A percentile compares a stretch with the other conserved stretches of the same genome.
These are phyloP conservation scores for Sminthopsis crassicaudata DNA, from an alignment of 2,113 vertebrate genomes.

Conservation along the genomic window DNA sequence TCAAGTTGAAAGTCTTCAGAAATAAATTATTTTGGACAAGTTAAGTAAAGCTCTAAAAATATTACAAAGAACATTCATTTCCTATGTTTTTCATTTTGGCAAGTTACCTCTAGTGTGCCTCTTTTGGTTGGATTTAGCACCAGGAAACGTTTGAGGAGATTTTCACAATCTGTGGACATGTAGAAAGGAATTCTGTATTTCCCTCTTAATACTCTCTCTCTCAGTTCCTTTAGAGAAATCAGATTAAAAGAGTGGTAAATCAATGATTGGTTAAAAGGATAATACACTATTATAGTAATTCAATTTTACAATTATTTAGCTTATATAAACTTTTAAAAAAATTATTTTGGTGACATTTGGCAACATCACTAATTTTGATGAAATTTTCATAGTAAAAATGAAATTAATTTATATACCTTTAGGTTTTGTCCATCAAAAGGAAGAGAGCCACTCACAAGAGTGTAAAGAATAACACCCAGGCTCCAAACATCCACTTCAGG, in stretches of 20 bases:
- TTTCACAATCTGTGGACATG: slow-evolving; percentile 99
- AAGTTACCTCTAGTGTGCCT: slow-evolving; percentile 97
- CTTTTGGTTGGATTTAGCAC: slow-evolving; percentile 98
- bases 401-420: slow-evolving; percentile 86
- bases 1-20: not conserved
- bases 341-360: not conserved
- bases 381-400: not conserved
- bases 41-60: slow-evolving; percentile 20
- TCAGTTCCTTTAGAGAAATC: slow-evolving; percentile 89
- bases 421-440: slow-evolving; percentile 99
- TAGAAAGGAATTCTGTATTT: slow-evolving; percentile 99
- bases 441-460: slow-evolving; percentile 97
- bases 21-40: not conserved
- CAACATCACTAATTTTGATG: not conserved
- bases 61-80: not conserved
- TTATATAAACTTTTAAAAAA: not conserved
- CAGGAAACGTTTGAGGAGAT: slow-evolving; percentile 98
- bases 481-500: slow-evolving; percentile 99
- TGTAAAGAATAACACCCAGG: slow-evolving; percentile 98
- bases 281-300: not conserved
- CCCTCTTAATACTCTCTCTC: slow-evolving; percentile 96
- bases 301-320: not conserved
- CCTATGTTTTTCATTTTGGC: slow-evolving; percentile 54
- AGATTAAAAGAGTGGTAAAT: slow-evolving; percentile 51
- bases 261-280: slow-evolving; percentile 30